These are phyloP conservation scores for Pristionchus entomophagus DNA, from an alignment of 2,888 invertebrate genomes.

Conservation along the genomic window DNA sequence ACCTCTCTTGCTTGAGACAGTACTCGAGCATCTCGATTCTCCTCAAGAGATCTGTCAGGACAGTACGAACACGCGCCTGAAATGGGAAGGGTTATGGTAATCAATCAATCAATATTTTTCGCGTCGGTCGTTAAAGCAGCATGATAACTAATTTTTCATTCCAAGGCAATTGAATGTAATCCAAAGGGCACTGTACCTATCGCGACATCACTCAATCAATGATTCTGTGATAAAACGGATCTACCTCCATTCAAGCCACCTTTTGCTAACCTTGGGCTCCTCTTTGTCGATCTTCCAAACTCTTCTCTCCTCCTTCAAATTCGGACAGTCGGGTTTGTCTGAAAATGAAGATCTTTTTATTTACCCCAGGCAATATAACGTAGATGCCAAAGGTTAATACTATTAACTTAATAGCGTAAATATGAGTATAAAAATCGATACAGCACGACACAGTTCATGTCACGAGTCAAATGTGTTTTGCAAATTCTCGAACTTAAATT, in stretches of 20 bases:
- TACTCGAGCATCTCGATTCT: constrained; percentile 99
- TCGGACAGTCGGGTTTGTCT: constrained; percentile 99
- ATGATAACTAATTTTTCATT: not conserved
- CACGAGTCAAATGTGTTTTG: too few relatives aligned
- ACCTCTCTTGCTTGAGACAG: constrained; percentile 96
- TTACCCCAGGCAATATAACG: too few relatives aligned
- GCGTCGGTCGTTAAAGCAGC: too few relatives aligned
- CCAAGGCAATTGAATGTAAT: not conserved
- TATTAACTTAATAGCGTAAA: too few relatives aligned
- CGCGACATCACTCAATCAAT: not conserved
- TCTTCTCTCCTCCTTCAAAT: constrained; percentile 92
- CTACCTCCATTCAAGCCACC: too few relatives aligned
- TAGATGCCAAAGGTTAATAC: too few relatives aligned
- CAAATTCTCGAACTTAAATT: too few relatives aligned
- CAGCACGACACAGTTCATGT: too few relatives aligned
- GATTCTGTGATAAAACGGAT: too few relatives aligned
- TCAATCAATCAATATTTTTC: too few relatives aligned
- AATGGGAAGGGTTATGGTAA: constrained; percentile 68
- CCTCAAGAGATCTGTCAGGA: constrained; percentile 97
- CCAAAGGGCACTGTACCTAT: not conserved
- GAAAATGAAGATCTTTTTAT: too few relatives aligned
- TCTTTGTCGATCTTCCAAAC: constrained; percentile 99
- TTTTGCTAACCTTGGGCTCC: constrained; percentile 90
- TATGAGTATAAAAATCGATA: too few relatives aligned
- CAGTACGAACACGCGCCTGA: constrained; percentile 97